phyloP scores from a whole-genome alignment of 2,113 vertebrate genomes.

The Lonchura striata region DNA sequence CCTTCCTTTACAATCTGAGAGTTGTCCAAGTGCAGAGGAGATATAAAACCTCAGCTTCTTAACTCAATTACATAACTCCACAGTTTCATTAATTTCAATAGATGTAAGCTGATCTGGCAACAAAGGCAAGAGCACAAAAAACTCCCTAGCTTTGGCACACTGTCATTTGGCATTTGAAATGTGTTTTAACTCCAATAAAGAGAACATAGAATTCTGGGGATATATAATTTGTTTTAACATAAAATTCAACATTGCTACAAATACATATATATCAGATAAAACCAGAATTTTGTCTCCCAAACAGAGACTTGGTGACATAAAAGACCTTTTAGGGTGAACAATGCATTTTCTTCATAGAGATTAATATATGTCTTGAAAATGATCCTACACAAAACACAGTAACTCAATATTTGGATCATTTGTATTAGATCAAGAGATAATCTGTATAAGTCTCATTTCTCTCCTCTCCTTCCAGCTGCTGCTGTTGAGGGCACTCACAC shows the following conservation, averaged over 20 bases:
- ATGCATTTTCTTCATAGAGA: not conserved
- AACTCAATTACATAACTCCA: not conserved
- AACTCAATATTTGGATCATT: not conserved
- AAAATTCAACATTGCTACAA: not conserved
- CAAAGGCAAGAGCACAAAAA: not conserved
- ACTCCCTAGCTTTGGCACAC: rapidly evolving
- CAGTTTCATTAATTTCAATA: not conserved
- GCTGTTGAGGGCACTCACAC: not conserved
- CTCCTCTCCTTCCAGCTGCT: not conserved
- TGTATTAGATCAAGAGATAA: not conserved
- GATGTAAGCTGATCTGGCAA: not conserved
- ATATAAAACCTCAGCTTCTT: not conserved
- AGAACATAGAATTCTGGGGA: not conserved
- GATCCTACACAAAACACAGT: rapidly evolving
- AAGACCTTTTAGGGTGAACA: not conserved
- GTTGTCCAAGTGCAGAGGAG: not conserved
- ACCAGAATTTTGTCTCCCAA: not conserved
- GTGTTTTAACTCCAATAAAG: not conserved
- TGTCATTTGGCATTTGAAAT: not conserved
- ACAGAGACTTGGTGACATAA: not conserved
- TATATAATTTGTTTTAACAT: not conserved
- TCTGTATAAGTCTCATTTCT: not conserved
- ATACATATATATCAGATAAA: not conserved
- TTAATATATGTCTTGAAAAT: not conserved
- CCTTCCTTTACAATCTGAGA: not conserved